Conservation (phyloP, 2,888 invertebrate species). For the Phalera bucephala region DNA sequence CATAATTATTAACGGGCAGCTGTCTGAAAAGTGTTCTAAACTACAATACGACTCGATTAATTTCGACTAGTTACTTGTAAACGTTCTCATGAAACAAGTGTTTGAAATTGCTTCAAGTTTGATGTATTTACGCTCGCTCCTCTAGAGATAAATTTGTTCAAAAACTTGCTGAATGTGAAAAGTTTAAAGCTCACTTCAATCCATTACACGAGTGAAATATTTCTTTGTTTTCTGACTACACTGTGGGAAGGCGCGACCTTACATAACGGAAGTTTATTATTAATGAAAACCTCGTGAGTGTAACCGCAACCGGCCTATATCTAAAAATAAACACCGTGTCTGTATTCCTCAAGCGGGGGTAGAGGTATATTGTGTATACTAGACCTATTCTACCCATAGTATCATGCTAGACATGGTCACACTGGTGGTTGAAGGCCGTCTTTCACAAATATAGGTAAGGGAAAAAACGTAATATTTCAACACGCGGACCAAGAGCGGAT, state of each 20-base stretch:
- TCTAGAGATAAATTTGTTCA: conserved; percentile 80
- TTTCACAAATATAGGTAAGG: too few relatives aligned
- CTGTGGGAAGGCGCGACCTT: conserved; percentile 56
- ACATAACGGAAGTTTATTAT: conserved; percentile 72
- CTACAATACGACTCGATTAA: conserved; percentile 39
- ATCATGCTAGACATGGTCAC: too few relatives aligned
- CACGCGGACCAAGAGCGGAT: too few relatives aligned
- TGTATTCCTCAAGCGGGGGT: too few relatives aligned
- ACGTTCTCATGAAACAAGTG: conserved; percentile 73
- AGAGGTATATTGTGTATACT: too few relatives aligned
- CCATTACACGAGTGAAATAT: conserved; percentile 82
- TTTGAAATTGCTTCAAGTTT: conserved; percentile 78
- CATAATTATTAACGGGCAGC: conserved; percentile 7
- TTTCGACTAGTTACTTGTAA: conserved; percentile 62
- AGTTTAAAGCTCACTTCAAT: conserved; percentile 81
- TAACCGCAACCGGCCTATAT: too few relatives aligned
- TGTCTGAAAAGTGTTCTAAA: conserved; percentile 16
- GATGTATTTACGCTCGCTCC: conserved; percentile 76
- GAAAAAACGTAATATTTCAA: too few relatives aligned
- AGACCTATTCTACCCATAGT: too few relatives aligned
- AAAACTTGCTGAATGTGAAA: conserved; percentile 81
- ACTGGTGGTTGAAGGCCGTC: too few relatives aligned
- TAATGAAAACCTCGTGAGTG: conserved; percentile 34
- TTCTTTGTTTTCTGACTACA: conserved; percentile 79
- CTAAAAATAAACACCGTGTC: too few relatives aligned